Evolutionary conservation across 2,113 vertebrate species (phyloP).

Genomic region (Semnopithecus entellus): DNA sequence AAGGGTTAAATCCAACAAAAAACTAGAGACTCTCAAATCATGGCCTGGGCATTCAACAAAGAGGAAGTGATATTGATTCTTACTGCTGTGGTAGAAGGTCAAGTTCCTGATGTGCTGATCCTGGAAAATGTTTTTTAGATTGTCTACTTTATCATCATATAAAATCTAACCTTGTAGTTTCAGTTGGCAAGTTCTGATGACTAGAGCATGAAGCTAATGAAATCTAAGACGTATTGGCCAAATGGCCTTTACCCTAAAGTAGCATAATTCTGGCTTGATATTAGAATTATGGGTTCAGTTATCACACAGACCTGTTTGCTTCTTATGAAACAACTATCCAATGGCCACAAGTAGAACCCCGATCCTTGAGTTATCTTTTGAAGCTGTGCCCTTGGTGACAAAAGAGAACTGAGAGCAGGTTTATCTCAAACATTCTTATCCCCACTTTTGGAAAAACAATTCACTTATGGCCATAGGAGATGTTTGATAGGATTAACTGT

Average conservation of each 20-base stretch:
- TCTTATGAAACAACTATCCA: not conserved
- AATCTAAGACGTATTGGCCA: not conserved
- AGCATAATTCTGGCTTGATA: slow-evolving; percentile 18
- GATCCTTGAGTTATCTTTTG: not conserved
- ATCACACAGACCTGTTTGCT: not conserved
- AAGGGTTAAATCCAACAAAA: not conserved
- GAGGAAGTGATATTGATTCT: not conserved
- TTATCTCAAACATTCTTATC: not conserved
- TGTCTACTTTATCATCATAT: not conserved
- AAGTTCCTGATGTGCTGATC: not conserved
- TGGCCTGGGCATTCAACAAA: not conserved
- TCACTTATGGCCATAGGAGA: not conserved
- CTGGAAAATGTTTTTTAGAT: not conserved
- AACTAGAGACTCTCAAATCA: not conserved
- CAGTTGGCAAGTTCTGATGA: not conserved
- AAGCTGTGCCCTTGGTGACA: not conserved
- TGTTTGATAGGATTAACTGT: slow-evolving; percentile 12
- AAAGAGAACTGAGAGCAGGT: not conserved
- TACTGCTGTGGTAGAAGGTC: not conserved
- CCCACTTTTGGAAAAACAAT: slow-evolving; percentile 7
- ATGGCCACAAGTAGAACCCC: not conserved
- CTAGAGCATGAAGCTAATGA: not conserved
- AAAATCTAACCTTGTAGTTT: not conserved
- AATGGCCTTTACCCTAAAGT: slow-evolving; percentile 6
- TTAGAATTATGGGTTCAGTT: slow-evolving; percentile 3